A percentile compares a stretch with the other conserved stretches of the same genome.
These are phyloP conservation scores for Sialis fuliginosa DNA, from an alignment of 2,888 invertebrate genomes.

Conservation along the genomic window DNA sequence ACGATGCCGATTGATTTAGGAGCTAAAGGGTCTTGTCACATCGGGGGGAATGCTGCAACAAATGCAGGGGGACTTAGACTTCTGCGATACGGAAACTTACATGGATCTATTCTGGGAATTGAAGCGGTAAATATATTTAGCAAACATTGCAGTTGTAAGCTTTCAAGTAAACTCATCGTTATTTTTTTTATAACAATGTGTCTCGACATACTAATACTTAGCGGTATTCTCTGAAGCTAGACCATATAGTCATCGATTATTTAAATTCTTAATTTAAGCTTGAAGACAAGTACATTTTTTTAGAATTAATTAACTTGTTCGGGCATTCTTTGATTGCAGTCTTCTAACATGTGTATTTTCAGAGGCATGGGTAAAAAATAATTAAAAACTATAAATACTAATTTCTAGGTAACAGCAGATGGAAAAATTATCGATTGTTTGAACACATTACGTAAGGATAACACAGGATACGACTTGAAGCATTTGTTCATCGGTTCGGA, in stretches of 20 bases:
- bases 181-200: no score
- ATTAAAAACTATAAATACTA: neutral
- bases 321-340: no score
- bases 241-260: no score
- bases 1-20: conserved; percentile 95
- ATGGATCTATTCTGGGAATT: conserved; percentile 76
- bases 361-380: no score
- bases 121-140: conserved; percentile 55
- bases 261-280: no score
- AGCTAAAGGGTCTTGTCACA: conserved; percentile 88
- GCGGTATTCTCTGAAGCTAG: no score
- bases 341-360: no score
- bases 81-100: conserved; percentile 89
- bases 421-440: conserved; percentile 76
- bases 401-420: conserved; percentile 56
- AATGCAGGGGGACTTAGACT: conserved; percentile 92
- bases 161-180: no score
- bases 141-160: no score
- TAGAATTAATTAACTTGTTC: no score
- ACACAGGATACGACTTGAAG: conserved; percentile 93
- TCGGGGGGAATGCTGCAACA: conserved; percentile 91
- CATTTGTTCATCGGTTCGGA: conserved; percentile 96
- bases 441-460: conserved; percentile 82
- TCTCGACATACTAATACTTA: no score
- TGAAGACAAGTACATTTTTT: no score